These are phyloP conservation scores for Orchesella cincta DNA, from an alignment of 1,140 invertebrate genomes.

Conservation along the genomic window DNA sequence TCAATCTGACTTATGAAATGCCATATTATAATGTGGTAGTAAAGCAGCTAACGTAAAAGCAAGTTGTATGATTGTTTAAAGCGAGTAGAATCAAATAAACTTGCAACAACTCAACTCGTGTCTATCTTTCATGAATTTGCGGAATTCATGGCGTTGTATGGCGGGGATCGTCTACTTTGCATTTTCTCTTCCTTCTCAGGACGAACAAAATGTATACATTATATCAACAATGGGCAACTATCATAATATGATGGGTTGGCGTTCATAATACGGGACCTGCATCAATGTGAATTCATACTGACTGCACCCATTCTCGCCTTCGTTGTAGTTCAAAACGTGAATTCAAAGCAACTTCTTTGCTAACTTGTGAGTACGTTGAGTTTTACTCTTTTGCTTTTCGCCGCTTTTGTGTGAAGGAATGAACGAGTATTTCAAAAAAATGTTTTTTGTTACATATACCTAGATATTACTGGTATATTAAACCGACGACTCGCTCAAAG, in stretches of 20 bases:
- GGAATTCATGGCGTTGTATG: not conserved
- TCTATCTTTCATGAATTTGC: slow-evolving; percentile 9
- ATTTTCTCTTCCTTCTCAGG: not conserved
- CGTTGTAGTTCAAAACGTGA: too few relatives aligned
- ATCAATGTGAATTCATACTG: not conserved
- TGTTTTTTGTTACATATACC: too few relatives aligned
- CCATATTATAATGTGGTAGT: not conserved
- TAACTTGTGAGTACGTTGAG: too few relatives aligned
- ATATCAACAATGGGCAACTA: not conserved
- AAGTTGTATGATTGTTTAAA: not conserved
- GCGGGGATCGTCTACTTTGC: not conserved
- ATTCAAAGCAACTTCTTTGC: too few relatives aligned
- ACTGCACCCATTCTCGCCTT: slow-evolving; percentile 12
- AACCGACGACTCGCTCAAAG: too few relatives aligned
- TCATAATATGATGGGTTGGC: slow-evolving; percentile 9
- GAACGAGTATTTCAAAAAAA: too few relatives aligned
- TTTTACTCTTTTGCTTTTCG: too few relatives aligned
- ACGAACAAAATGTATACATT: not conserved
- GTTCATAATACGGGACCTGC: slow-evolving; percentile 5
- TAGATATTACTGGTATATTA: too few relatives aligned
- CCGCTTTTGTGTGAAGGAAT: too few relatives aligned
- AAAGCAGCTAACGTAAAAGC: not conserved
- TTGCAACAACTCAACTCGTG: too few relatives aligned
- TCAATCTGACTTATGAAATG: slow-evolving; percentile 3
- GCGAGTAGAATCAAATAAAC: not conserved